Evolutionary conservation across 2,888 invertebrate species (phyloP), one percentile per base, ranked within the genome.

Genomic region (Rhagium mordax): DNA sequence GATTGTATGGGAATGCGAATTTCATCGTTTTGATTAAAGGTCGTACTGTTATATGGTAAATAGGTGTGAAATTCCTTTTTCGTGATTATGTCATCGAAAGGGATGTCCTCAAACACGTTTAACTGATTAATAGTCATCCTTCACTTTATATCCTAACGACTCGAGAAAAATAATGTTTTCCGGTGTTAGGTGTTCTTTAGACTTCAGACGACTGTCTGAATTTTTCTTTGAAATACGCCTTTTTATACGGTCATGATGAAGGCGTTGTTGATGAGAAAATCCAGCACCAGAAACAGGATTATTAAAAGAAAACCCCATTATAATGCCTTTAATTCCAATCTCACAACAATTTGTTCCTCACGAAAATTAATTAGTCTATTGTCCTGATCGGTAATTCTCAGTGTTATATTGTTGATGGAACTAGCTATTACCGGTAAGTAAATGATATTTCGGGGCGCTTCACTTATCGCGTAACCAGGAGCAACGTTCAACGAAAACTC

Each of bases 221-320:
- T 48, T 48, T 15, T 48, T 48, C 5, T n/a, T n/a, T n/a, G n/a
- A 5, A 7, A 48, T 15, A 5, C 7, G 2, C 48, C 1, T 15
- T 48, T 15, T 48, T 48, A n/a, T n/a, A n/a, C n/a, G n/a, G n/a
- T n/a, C n/a, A n/a, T n/a, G n/a, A n/a, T n/a, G n/a, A n/a, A n/a
- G n/a, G n/a, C n/a, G n/a, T n/a, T 48, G 29, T 7, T 33, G 29
- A 7, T 5, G 29, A 33, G 8, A 33, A 1, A 8, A 33, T 1
- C 1, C 48, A 15, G 10, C 10, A n/a, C n/a, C 47, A n/a, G n/a
- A n/a, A 47, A 10, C 47, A 10, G 47, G 7, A 15, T 48, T 48
- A 48, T 48, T 48, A 48, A 48, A 48, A 48, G 48, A 48, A 48
- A 48, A 48, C 15, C 48, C 15, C 48, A 48, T 48, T 48, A 48